phyloP scores from a whole-genome alignment of 2,797 vertebrate genomes.

The Lindbergichthys nudifrons region DNA sequence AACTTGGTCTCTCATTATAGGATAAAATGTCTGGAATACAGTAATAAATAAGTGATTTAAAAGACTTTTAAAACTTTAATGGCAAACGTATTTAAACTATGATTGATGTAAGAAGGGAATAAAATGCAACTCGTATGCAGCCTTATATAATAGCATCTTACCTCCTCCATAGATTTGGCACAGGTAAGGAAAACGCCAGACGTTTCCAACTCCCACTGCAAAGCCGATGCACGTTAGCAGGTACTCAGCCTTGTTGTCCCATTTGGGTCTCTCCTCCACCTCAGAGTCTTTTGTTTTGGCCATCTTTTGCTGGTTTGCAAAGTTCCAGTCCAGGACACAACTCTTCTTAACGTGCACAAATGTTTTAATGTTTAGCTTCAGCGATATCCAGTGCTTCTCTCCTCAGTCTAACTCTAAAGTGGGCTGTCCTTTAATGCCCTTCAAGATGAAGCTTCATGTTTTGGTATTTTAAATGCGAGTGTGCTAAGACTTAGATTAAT shows the following conservation, averaged over 20 bases:
- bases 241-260: conserved; percentile 92
- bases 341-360: neutral
- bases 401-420: conserved; percentile 18
- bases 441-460: too few species aligned
- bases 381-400: conserved; percentile 34
- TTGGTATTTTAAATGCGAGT: conserved; percentile 28
- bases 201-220: conserved; percentile 92
- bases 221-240: conserved; percentile 91
- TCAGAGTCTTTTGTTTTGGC: conserved; percentile 25
- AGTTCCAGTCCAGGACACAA: conserved; percentile 6
- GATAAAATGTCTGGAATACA: neutral
- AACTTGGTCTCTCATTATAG: neutral
- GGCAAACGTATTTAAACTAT: neutral
- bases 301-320: conserved; percentile 50
- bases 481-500: conserved; percentile 62
- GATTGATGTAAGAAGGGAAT: neutral
- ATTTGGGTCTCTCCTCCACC: conserved; percentile 70
- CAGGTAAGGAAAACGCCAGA: conserved; percentile 94
- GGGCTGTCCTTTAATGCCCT: conserved; percentile 45
- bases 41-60: neutral
- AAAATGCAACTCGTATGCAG: neutral
- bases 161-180: conserved; percentile 95
- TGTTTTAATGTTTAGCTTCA: neutral
- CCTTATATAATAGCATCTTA: conserved; percentile 70
- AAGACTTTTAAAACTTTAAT: neutral